These are phyloP conservation scores for Athene noctua DNA, from an alignment of 2,113 vertebrate species.

Conservation along the genomic window DNA sequence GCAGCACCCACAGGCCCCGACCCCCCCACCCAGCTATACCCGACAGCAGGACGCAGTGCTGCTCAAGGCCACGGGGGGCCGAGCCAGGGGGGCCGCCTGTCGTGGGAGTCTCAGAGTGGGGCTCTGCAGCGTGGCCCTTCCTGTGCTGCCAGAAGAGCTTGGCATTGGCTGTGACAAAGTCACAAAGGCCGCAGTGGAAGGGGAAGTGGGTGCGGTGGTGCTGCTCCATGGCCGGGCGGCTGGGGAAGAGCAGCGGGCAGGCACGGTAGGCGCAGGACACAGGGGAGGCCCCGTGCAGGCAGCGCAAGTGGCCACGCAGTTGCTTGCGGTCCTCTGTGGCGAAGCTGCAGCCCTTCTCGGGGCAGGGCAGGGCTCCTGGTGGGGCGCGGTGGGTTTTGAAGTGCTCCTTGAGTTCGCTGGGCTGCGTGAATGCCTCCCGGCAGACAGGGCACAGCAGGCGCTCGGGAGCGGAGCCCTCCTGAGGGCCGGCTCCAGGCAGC, in stretches of 20 bases:
- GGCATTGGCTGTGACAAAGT: slow-evolving; percentile 75
- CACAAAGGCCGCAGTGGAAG: slow-evolving; percentile 80
- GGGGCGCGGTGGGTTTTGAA: slow-evolving; percentile 71
- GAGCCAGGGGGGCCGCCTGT: neutral
- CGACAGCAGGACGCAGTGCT: rapidly evolving
- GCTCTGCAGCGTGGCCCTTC: slow-evolving; percentile 36
- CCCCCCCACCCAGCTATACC: neutral
- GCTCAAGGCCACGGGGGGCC: neutral
- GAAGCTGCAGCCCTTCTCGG: slow-evolving; percentile 72
- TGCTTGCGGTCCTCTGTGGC: slow-evolving; percentile 62
- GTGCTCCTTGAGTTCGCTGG: slow-evolving; percentile 77
- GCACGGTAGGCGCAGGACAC: slow-evolving; percentile 74
- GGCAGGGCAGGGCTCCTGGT: slow-evolving; percentile 60
- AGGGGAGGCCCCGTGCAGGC: slow-evolving; percentile 58
- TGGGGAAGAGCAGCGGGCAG: slow-evolving; percentile 76
- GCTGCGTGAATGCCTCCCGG: slow-evolving; percentile 60
- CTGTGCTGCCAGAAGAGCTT: slow-evolving; percentile 79
- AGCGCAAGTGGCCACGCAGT: slow-evolving; percentile 72
- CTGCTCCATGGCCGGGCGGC: slow-evolving; percentile 75
- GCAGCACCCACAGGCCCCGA: neutral
- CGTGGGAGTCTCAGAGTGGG: rapidly evolving
- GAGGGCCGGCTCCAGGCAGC: neutral
- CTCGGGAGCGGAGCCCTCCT: neutral
- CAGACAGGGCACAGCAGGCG: slow-evolving; percentile 74
- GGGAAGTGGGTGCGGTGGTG: slow-evolving; percentile 78